Base-by-base conservation (phyloP, 2,888 invertebrate genomes). In the Apodemia zela region DNA sequence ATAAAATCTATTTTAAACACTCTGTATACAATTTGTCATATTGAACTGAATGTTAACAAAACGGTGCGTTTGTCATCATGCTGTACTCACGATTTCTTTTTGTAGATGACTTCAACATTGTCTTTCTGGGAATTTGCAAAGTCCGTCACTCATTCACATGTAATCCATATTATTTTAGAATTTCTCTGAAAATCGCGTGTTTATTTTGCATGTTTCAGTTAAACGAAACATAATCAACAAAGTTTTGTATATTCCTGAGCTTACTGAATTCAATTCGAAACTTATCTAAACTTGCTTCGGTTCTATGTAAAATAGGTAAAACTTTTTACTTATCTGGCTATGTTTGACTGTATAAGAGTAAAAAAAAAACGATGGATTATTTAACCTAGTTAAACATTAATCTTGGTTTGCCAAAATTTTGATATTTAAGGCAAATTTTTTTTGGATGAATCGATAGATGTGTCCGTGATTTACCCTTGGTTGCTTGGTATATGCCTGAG, bases 161-260 rank as follows among this genome's bases (percentile, higher is more conserved):
- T 86, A 85, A 86, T 87, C 81, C 73, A 71, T 71, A 73, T 78
- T 82, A 80, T 83, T 82, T 81, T 74, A 65, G 75, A 73, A 75
- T 82, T 88, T 87, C 87, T 82, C 80, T 81, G 85, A 86, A 86
- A 80, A 85, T 85, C 66, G 85, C 86, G 80, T 87, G 86, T 84
- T 82, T 81, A 77, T 83, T 84, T 87, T 73, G 85, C 84, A 80
- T 87, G 85, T 80, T 82, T 74, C 75, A 70, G 76, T 80, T 79
- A 76, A 67, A 68, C 60, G 64, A 66, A 84, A 84, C 84, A 45
- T 86, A 87, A 87, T 86, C 81, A 82, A 77, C 76, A 70, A 81
- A 84, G 73, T 83, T 84, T 71, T 74, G 71, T 62, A 57, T 66
- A 47, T 17, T 47, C 47, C 47, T 47, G 17, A 17, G 47, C 15